A percentile compares a stretch with the other conserved stretches of the same genome.
Conservation (phyloP, 37 sponge, comb jelly and placozoan genomes). For the Halichondria panicea region DNA sequence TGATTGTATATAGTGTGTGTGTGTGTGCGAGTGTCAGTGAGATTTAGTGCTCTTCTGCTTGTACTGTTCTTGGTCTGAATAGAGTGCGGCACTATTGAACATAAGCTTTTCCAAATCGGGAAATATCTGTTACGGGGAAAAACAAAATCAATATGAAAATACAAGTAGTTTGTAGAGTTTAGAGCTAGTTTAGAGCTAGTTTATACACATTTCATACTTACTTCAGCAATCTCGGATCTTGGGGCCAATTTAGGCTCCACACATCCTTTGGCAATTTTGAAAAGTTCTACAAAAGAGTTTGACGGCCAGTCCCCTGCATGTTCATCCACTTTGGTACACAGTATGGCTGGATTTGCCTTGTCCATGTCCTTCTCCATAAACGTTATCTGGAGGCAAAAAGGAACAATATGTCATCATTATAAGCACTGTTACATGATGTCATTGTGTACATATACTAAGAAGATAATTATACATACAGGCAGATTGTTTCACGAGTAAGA, state of each 20-base stretch:
- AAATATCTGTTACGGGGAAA: too few species aligned
- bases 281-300: slow-evolving; percentile 53
- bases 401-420: not conserved
- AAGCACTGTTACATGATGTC: not conserved
- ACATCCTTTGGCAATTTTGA: slow-evolving; percentile 53
- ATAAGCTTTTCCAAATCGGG: slow-evolving; percentile 34
- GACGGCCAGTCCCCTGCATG: slow-evolving; percentile 81
- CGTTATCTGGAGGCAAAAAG: slow-evolving; percentile 32
- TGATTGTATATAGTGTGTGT: too few species aligned
- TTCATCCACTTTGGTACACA: slow-evolving; percentile 66
- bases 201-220: not conserved
- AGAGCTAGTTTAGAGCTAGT: too few species aligned
- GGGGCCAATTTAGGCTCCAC: slow-evolving; percentile 35
- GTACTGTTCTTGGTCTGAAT: slow-evolving; percentile 38
- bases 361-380: slow-evolving; percentile 67
- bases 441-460: too few species aligned
- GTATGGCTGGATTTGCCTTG: slow-evolving; percentile 2
- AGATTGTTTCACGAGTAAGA: not conserved
- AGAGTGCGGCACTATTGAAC: slow-evolving; percentile 38
- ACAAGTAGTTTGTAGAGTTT: not conserved
- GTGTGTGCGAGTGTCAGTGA: too few species aligned
- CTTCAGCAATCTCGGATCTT: slow-evolving; percentile 50
- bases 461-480: not conserved
- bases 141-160: not conserved
- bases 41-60: too few species aligned